Conservation (phyloP, 2,888 invertebrate genomes). For the Sarcophaga caerulescens region DNA sequence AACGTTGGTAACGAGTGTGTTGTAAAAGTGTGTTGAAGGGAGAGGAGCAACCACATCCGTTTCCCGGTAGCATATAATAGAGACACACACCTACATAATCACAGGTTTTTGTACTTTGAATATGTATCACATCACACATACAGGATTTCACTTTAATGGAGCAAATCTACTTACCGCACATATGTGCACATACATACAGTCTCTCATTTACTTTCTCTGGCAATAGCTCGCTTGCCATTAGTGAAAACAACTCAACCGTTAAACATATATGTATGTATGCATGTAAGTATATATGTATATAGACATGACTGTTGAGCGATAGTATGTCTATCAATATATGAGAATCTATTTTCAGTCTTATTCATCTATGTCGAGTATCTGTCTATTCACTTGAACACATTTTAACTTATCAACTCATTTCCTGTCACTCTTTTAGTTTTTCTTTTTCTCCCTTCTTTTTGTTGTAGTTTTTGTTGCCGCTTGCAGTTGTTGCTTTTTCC, state of each 20-base stretch:
- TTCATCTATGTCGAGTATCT: slow-evolving; percentile 2
- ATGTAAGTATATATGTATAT: not conserved
- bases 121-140: not conserved
- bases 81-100: slow-evolving; percentile 13
- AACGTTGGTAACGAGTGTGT: too few relatives aligned
- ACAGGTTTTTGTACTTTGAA: not conserved
- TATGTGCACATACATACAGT: not conserved
- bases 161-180: slow-evolving; percentile 19
- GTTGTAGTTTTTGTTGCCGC: not conserved
- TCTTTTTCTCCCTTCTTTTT: not conserved
- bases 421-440: slow-evolving; percentile 33
- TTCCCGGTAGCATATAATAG: slow-evolving; percentile 15
- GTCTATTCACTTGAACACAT: slow-evolving; percentile 60
- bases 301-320: too few relatives aligned
- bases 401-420: slow-evolving; percentile 67
- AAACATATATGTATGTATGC: not conserved
- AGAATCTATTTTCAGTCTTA: slow-evolving; percentile 52
- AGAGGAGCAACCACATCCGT: slow-evolving; percentile 42
- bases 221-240: slow-evolving; percentile 34
- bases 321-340: slow-evolving; percentile 55
- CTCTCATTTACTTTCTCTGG: slow-evolving; percentile 9
- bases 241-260: slow-evolving; percentile 32
- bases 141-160: slow-evolving; percentile 10
- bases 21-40: not conserved
- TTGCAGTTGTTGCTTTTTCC: not conserved